phyloP scores from a whole-genome alignment of 2,113 vertebrate genomes.

The Syngnathoides biaculeatus region DNA sequence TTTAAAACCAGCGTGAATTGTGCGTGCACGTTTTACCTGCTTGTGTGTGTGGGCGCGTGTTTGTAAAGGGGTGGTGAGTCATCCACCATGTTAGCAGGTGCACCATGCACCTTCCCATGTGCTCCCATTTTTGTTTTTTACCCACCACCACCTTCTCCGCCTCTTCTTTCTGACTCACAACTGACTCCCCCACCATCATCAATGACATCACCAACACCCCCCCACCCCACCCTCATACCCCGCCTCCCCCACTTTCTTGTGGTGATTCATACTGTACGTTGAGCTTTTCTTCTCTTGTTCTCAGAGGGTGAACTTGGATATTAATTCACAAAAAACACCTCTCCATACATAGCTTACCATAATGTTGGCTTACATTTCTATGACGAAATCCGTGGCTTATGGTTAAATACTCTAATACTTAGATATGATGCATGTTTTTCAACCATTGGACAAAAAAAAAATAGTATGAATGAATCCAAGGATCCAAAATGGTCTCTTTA shows the following conservation, averaged over 20 bases:
- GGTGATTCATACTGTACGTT: constrained; percentile 69
- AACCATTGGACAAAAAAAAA: too few species aligned
- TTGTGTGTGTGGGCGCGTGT: constrained; percentile 9
- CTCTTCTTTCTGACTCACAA: constrained; percentile 64
- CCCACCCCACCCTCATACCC: constrained; percentile 45
- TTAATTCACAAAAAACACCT: constrained; percentile 44
- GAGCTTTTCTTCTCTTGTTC: constrained; percentile 36
- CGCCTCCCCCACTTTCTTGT: constrained; percentile 61
- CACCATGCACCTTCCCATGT: constrained; percentile 55
- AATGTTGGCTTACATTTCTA: too few species aligned
- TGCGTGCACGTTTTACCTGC: constrained; percentile 8
- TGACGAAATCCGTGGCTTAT: too few species aligned
- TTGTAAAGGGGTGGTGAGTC: constrained; percentile 66
- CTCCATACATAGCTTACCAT: too few species aligned
- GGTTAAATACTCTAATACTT: too few species aligned
- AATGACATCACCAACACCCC: constrained; percentile 64
- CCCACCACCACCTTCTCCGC: constrained; percentile 44
- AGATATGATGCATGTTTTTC: too few species aligned
- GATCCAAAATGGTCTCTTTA: too few species aligned
- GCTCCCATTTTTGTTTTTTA: constrained; percentile 19
- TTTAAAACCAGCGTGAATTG: neutral
- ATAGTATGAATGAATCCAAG: too few species aligned
- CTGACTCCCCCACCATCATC: constrained; percentile 58
- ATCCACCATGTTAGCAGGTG: constrained; percentile 64
- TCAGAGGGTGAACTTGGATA: constrained; percentile 40